Conservation (phyloP, 1,140 invertebrate species). For the Solenopsis fugax region DNA sequence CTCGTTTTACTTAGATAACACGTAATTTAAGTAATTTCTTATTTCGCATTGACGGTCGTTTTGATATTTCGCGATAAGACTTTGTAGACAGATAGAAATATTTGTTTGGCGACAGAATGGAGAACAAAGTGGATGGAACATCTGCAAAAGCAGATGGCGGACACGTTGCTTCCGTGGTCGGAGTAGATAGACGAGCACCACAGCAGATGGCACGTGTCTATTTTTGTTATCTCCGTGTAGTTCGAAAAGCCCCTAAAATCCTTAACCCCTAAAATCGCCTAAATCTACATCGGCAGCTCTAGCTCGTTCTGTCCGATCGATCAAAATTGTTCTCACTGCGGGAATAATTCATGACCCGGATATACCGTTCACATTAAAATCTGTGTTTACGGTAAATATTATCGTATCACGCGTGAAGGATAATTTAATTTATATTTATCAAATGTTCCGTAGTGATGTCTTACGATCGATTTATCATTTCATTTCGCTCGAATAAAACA, state of each 20-base stretch:
- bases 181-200: constrained; percentile 35
- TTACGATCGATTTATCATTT: constrained; percentile 62
- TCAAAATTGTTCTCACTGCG: constrained; percentile 11
- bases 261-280: not conserved
- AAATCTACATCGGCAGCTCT: constrained; percentile 31
- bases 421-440: constrained; percentile 54
- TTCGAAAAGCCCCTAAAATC: constrained; percentile 54
- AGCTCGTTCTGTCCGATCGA: constrained; percentile 31
- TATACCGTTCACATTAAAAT: constrained; percentile 25
- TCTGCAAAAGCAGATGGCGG: constrained; percentile 75
- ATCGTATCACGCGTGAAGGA: not conserved
- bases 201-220: constrained; percentile 68
- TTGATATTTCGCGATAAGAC: constrained; percentile 41
- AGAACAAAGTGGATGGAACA: constrained; percentile 65
- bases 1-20: constrained; percentile 43
- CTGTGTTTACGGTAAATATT: constrained; percentile 43
- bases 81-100: constrained; percentile 47
- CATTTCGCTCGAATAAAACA: constrained; percentile 40
- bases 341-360: constrained; percentile 30
- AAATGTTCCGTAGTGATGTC: constrained; percentile 44
- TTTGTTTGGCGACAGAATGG: constrained; percentile 44
- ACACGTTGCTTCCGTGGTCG: constrained; percentile 51
- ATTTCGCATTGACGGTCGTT: constrained; percentile 19
- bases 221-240: constrained; percentile 65
- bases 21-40: constrained; percentile 51